These are phyloP conservation scores for Notarius quadriscutis DNA, from an alignment of 2,113 vertebrate genomes.

Conservation along the genomic window DNA sequence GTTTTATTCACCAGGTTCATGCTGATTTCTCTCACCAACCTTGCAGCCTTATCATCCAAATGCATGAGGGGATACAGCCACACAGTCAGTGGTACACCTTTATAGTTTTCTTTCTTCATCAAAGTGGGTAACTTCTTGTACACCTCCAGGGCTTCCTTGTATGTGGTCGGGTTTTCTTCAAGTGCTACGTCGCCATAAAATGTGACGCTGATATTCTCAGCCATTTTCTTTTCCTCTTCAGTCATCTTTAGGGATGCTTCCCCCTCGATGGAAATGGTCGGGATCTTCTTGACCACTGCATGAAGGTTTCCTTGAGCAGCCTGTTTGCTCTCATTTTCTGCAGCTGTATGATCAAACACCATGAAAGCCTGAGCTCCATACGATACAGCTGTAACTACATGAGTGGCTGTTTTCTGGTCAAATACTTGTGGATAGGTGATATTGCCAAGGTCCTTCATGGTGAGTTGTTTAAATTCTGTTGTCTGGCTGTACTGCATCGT, in stretches of 20 bases:
- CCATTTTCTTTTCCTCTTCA: background rate
- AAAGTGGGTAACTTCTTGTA: constrained; percentile 57
- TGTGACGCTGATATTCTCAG: constrained; percentile 51
- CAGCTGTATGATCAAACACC: constrained; percentile 18
- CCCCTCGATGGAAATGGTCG: constrained; percentile 6
- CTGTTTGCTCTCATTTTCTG: constrained; percentile 40
- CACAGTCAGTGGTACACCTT: constrained; percentile 64
- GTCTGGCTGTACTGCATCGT: constrained; percentile 58
- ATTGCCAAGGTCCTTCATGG: constrained; percentile 60
- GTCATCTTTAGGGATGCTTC: constrained; percentile 38
- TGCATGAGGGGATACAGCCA: constrained; percentile 63
- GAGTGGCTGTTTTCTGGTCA: constrained; percentile 33
- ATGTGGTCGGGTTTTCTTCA: constrained; percentile 43
- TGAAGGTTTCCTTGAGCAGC: constrained; percentile 52
- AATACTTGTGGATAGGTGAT: constrained; percentile 48
- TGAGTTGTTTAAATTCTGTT: constrained; percentile 57
- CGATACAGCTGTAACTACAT: constrained; percentile 29
- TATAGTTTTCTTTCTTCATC: constrained; percentile 35
- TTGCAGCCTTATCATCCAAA: constrained; percentile 59
- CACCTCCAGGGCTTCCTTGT: constrained; percentile 57
- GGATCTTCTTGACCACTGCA: constrained; percentile 46
- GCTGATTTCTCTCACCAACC: constrained; percentile 59
- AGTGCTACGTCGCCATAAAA: constrained; percentile 64
- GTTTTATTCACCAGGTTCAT: constrained; percentile 8
- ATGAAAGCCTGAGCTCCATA: constrained; percentile 25